Conservation (phyloP, 2,888 invertebrate species). For the Vesta saturnalis region DNA sequence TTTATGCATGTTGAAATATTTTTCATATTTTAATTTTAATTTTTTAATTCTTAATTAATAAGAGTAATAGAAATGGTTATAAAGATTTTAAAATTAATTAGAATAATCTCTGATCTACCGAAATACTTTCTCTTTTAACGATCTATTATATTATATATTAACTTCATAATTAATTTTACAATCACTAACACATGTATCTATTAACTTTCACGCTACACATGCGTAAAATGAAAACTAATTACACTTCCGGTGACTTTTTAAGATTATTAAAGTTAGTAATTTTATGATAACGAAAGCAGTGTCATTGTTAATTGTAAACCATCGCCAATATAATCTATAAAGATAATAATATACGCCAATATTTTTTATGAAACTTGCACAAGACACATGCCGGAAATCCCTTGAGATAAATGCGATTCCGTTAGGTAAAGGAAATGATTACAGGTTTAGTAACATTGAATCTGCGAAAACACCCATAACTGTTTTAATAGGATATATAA, state of each 20-base stretch:
- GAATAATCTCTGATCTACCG: no score
- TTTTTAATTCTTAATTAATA: no score
- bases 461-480: background rate
- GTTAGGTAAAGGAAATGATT: background rate
- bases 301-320: no score
- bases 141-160: background rate
- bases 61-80: no score
- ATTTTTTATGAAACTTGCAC: background rate
- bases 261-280: background rate
- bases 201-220: constrained; percentile 7
- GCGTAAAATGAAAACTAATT: background rate
- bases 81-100: no score
- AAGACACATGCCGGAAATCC: constrained; percentile 8
- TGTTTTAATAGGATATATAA: background rate
- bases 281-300: no score
- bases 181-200: background rate
- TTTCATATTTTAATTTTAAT: no score
- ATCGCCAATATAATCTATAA: no score
- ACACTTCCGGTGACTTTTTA: background rate
- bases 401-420: constrained; percentile 14
- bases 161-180: background rate
- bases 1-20: no score
- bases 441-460: background rate
- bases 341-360: no score
- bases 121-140: background rate